Conservation (phyloP, 2,113 vertebrate species). For the Osmerus eperlanus region DNA sequence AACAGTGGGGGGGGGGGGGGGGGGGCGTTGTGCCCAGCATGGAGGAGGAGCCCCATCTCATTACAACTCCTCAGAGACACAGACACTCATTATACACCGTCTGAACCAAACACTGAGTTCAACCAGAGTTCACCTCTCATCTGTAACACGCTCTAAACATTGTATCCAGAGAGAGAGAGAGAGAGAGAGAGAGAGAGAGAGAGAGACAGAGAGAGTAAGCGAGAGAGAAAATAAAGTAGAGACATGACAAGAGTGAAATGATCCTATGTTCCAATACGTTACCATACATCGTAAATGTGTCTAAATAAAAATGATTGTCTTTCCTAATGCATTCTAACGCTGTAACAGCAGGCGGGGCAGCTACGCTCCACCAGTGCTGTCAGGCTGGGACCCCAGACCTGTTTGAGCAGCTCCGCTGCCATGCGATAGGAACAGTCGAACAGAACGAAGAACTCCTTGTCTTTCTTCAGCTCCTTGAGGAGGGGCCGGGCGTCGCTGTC, state of each 20-base stretch:
- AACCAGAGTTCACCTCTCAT: neutral
- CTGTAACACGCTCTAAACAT: too few species aligned
- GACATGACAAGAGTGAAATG: too few species aligned
- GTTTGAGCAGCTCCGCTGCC: conserved; percentile 92
- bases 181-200: neutral
- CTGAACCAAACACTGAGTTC: neutral
- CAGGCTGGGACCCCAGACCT: conserved; percentile 70
- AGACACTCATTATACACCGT: neutral
- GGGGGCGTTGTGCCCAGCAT: neutral
- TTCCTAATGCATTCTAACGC: neutral
- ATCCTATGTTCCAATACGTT: too few species aligned
- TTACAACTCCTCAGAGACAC: neutral
- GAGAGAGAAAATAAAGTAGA: neutral
- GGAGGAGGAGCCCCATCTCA: neutral
- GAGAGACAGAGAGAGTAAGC: neutral
- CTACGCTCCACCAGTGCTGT: neutral
- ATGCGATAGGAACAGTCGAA: conserved; percentile 93
- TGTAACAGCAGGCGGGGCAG: neutral
- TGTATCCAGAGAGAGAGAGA: neutral
- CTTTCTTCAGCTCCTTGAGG: conserved; percentile 97
- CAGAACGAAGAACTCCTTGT: conserved; percentile 92
- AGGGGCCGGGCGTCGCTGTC: conserved; percentile 90
- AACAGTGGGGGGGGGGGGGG: neutral
- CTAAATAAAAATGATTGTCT: too few species aligned
- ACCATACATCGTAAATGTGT: too few species aligned